A percentile compares a stretch with the other conserved stretches of the same genome.
These are phyloP conservation scores for Ceyx margarethae DNA, from an alignment of 2,113 vertebrate genomes.

Conservation along the genomic window DNA sequence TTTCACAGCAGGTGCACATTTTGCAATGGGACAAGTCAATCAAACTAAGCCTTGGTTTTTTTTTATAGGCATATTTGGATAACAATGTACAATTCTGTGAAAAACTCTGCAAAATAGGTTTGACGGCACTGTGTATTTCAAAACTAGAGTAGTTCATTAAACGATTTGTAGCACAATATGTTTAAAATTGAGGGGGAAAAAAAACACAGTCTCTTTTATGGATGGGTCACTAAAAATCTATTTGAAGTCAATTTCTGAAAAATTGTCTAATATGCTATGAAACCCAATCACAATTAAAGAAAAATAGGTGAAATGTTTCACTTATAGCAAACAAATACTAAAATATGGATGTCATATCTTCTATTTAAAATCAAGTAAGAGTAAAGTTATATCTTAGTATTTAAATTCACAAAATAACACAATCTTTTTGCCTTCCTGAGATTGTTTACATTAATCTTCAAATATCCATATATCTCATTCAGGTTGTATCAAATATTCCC, in stretches of 20 bases:
- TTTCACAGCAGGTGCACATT: conserved; percentile 76
- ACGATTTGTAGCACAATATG: neutral
- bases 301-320: neutral
- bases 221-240: neutral
- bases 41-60: conserved; percentile 45
- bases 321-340: neutral
- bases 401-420: neutral
- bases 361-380: neutral
- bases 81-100: conserved; percentile 51
- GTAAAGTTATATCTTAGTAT: neutral
- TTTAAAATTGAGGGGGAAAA: neutral
- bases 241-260: neutral
- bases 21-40: conserved; percentile 76
- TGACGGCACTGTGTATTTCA: conserved; percentile 40
- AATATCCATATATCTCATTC: neutral
- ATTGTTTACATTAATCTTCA: neutral
- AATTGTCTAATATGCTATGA: neutral
- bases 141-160: conserved; percentile 20
- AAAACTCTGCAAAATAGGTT: conserved; percentile 50
- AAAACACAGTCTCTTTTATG: neutral
- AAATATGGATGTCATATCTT: neutral
- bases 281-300: neutral
- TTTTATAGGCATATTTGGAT: conserved; percentile 53
- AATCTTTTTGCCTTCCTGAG: neutral
- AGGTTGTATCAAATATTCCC: neutral